Base-by-base conservation (phyloP, 2,113 vertebrate genomes). In the Coptodon bakossiorum region DNA sequence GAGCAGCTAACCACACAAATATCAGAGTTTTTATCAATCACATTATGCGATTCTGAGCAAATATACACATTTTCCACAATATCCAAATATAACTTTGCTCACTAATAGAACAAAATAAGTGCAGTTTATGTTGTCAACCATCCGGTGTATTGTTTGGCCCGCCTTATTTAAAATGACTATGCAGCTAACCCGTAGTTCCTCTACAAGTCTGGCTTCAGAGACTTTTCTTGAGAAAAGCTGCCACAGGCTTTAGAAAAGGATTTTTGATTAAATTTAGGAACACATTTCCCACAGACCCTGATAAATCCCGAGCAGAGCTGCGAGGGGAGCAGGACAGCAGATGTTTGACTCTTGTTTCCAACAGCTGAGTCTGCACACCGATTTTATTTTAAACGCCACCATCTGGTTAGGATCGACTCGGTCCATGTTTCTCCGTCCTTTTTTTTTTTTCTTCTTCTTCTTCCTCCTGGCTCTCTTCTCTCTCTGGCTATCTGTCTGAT, bases 321-420 rank as follows among this genome's bases (percentile, higher is more conserved):
- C 3, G 53, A 84, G 43, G 59, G 82, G 22, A 85, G 83, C 31
- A 88, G 84, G 87, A 86, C 89, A 89, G 88, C 94, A 95, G 93
- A 94, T 95, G 94, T 95, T 93, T 73, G 82, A 91, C 92, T 93
- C 87, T 84, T 53, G 86, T 93, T 92, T 94, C 94, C 89, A 95
- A 91, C 95, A 95, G 95, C 95, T 96, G 94, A 93, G 91, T 93
- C 88, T 93, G 94, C 92, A 92, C 88, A 40, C 91, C 84, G 89
- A 92, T 91, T 95, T 95, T 93, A 95, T 93, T 95, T 94, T 94
- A 93, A 95, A 95, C 89, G 82, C 88, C 76, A 16, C 93, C 94
- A 95, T 94, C 93, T 95, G 94, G 88, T 90, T 57, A 29, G 83
- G 88, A 93, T 81, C 79, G 80, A 89, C 85, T 87, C 12, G 1